Conservation (phyloP, 2,888 invertebrate genomes). For the Brenthis ino region DNA sequence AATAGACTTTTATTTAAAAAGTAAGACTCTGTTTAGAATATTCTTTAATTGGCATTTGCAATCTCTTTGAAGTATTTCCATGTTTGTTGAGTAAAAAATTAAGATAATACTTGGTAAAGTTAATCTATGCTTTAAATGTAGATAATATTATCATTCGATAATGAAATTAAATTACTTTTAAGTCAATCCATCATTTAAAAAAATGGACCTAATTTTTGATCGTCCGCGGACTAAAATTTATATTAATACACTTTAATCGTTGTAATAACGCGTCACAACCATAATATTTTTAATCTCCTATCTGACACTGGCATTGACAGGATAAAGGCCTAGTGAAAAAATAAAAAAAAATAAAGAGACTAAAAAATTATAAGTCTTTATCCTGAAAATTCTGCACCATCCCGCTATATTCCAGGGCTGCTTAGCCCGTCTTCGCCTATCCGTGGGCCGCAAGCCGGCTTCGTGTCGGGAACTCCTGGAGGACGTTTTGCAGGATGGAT, state of each 20-base stretch:
- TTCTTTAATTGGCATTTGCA: too few species aligned
- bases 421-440: conserved; percentile 68
- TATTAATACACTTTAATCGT: background rate
- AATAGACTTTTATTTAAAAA: too few species aligned
- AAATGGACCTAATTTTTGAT: too few species aligned
- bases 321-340: background rate
- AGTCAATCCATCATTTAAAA: too few species aligned
- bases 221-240: background rate
- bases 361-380: background rate
- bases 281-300: conserved; percentile 5
- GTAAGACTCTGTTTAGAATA: too few species aligned
- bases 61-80: too few species aligned
- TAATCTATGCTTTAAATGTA: too few species aligned
- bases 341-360: background rate
- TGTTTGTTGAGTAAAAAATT: too few species aligned
- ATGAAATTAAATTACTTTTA: too few species aligned
- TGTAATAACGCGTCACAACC: background rate
- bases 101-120: too few species aligned
- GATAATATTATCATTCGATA: too few species aligned
- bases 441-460: conserved; percentile 73
- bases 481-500: conserved; percentile 85
- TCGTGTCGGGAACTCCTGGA: conserved; percentile 76
- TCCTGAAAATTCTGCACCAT: conserved; percentile 4
- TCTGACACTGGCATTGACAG: conserved; percentile 7
- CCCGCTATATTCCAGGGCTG: conserved; percentile 62